phyloP scores from a whole-genome alignment of 2,888 invertebrate genomes.

The Tillus elongatus region DNA sequence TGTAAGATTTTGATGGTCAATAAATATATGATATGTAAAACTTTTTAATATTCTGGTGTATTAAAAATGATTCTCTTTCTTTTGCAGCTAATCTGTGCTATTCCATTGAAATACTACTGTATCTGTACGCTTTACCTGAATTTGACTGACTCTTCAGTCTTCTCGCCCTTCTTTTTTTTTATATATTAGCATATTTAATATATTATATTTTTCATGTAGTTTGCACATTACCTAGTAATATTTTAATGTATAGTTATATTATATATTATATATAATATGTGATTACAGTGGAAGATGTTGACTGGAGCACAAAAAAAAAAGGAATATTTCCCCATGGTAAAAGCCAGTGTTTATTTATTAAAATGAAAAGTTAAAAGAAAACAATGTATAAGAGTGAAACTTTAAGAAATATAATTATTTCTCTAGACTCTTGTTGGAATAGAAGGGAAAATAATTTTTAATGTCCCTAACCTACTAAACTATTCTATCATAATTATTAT shows the following conservation, averaged over 20 bases:
- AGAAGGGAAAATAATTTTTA: background rate
- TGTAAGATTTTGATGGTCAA: too few relatives aligned
- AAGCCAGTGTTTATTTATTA: slow-evolving; percentile 27
- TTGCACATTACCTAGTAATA: slow-evolving; percentile 32
- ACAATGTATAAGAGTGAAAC: slow-evolving; percentile 11
- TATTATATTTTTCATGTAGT: slow-evolving; percentile 34
- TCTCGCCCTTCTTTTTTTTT: slow-evolving; percentile 28
- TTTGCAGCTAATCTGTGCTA: slow-evolving; percentile 32
- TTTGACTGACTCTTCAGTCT: slow-evolving; percentile 25
- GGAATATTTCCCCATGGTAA: slow-evolving; percentile 20
- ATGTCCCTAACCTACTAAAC: background rate
- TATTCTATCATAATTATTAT: background rate
- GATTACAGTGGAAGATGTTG: slow-evolving; percentile 26
- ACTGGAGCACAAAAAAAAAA: slow-evolving; percentile 29
- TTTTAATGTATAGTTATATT: slow-evolving; percentile 31
- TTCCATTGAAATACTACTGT: slow-evolving; percentile 25
- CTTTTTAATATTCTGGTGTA: background rate
- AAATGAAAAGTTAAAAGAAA: slow-evolving; percentile 2
- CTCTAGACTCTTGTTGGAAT: too few relatives aligned
- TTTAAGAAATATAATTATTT: background rate
- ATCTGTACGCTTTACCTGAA: slow-evolving; percentile 34
- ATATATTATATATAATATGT: slow-evolving; percentile 26
- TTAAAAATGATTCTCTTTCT: slow-evolving; percentile 14
- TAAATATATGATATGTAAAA: background rate
- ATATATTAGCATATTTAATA: slow-evolving; percentile 28